Conservation (phyloP, 2,888 invertebrate species). For the Andrena minutula region DNA sequence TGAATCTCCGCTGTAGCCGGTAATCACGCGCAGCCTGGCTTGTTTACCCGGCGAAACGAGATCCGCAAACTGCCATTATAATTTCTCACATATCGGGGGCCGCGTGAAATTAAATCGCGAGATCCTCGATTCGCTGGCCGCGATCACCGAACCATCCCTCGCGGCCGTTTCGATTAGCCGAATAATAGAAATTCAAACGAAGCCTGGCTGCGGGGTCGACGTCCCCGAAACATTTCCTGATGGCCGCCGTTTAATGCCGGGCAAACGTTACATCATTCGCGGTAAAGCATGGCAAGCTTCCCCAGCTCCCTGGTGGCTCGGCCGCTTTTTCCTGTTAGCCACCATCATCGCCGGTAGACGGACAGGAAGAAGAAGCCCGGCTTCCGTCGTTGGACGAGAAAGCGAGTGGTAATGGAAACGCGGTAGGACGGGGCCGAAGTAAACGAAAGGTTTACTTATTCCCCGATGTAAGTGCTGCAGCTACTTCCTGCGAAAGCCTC, state of each 20-base stretch:
- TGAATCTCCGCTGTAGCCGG: conserved; percentile 39
- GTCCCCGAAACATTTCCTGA: conserved; percentile 10
- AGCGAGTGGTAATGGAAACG: conserved; percentile 70
- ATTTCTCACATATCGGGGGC: conserved; percentile 36
- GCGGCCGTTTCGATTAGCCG: conserved; percentile 3
- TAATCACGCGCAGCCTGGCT: conserved; percentile 37
- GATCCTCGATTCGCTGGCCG: background rate
- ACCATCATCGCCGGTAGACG: background rate
- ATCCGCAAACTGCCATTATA: conserved; percentile 36
- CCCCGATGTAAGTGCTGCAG: conserved; percentile 8
- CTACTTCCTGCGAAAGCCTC: background rate
- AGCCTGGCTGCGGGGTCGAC: background rate
- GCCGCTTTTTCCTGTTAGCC: background rate
- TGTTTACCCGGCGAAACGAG: conserved; percentile 45
- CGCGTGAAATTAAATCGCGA: conserved; percentile 33
- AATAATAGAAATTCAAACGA: conserved; percentile 43
- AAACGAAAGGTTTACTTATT: conserved; percentile 52
- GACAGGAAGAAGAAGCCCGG: conserved; percentile 21
- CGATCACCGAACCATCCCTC: too few species aligned
- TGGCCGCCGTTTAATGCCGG: background rate
- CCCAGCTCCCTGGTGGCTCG: background rate
- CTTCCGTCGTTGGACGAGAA: background rate
- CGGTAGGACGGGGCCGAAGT: conserved; percentile 55
- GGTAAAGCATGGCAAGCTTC: conserved; percentile 3
- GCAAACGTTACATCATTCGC: conserved; percentile 9